Percentiles rank a stretch among this genome's conserved stretches.
Evolutionary conservation across 2,797 vertebrate genomes (phyloP).

Genomic region (Mormyrops attenuatus): DNA sequence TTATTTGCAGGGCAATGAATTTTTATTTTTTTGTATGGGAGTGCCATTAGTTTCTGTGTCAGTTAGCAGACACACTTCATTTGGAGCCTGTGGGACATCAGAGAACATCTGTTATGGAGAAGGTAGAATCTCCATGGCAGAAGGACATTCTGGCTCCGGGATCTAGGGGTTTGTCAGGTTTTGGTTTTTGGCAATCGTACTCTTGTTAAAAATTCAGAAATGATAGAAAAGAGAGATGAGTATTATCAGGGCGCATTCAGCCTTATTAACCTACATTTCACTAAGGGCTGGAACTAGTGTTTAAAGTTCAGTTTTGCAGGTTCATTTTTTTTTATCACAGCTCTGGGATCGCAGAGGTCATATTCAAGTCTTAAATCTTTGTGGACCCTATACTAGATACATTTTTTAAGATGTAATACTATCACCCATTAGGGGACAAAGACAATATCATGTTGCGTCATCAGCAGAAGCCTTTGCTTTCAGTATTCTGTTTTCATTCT

Average conservation of each 20-base stretch:
- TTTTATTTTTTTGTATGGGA: neutral
- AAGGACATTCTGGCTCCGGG: slow-evolving; percentile 29
- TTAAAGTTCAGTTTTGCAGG: neutral
- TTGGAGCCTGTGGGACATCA: slow-evolving; percentile 40
- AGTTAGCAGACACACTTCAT: slow-evolving; percentile 40
- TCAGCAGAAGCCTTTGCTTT: neutral
- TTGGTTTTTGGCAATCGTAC: slow-evolving; percentile 9
- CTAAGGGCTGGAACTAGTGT: neutral
- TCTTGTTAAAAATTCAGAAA: slow-evolving; percentile 22
- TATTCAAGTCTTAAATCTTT: neutral
- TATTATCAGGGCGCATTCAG: neutral
- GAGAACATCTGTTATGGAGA: slow-evolving; percentile 51
- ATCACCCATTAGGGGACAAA: neutral
- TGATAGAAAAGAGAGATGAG: slow-evolving; percentile 14
- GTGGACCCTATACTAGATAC: too few species aligned
- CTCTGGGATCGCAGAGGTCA: neutral
- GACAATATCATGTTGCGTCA: neutral
- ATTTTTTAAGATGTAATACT: too few species aligned
- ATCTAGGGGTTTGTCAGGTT: slow-evolving; percentile 16
- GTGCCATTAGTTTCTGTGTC: slow-evolving; percentile 34
- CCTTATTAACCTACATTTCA: slow-evolving; percentile 11
- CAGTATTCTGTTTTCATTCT: neutral
- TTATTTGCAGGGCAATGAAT: neutral
- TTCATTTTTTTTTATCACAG: neutral
- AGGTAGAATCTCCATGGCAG: slow-evolving; percentile 43